Base-by-base conservation (phyloP, 2,113 vertebrate species). In the Daubentonia madagascariensis region DNA sequence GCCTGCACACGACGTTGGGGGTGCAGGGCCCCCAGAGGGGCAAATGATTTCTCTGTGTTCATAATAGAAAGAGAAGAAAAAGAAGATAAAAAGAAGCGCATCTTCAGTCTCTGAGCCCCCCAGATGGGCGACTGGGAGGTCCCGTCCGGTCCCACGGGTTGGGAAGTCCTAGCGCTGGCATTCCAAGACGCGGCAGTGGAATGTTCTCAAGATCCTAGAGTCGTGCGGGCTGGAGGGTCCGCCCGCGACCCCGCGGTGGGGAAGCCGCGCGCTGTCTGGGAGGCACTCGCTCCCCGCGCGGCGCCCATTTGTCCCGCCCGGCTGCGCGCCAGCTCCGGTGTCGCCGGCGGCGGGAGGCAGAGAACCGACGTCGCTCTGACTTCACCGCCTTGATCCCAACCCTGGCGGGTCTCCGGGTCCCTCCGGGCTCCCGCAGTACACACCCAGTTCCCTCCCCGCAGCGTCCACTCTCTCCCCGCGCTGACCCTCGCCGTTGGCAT, bases 1-100 rank as follows among this genome's bases (percentile, higher is more conserved):
- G 89, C 95, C 95, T 94, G 70, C 97, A 76, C 94, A 95, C 72
- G n/a, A 50, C 17, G 94, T 94, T 48, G 94, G 35, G 48, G 48
- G 67, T 67, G 73, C 92, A 23, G 50, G 91, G 80, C 88, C 59
- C 30, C 6, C 30, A 85, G 20, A 40, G 3, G 16, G 28, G 73
- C 83, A 16, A 80, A 70, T 13, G 45, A 43, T 13, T 76, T 85
- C 80, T 92, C 73, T 40, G 85, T 37, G 81, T 89, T 85, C 88
- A 11, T 7, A 16, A 61, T 8, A 35, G 80, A 28, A 83, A 72
- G n/a, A n/a, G 78, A 75, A 84, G 20, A 80, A 37, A 6, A 57
- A 57, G 37, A 48, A 3, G 30, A 54, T 1, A 61, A 45, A 65
- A 50, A 94, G 48, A 61, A 89, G 80, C 57, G 8, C 63, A 37